A percentile compares a stretch with the other conserved stretches of the same genome.
phyloP scores from a whole-genome alignment of 2,797 vertebrate genomes.

The Glyptemys insculpta region DNA sequence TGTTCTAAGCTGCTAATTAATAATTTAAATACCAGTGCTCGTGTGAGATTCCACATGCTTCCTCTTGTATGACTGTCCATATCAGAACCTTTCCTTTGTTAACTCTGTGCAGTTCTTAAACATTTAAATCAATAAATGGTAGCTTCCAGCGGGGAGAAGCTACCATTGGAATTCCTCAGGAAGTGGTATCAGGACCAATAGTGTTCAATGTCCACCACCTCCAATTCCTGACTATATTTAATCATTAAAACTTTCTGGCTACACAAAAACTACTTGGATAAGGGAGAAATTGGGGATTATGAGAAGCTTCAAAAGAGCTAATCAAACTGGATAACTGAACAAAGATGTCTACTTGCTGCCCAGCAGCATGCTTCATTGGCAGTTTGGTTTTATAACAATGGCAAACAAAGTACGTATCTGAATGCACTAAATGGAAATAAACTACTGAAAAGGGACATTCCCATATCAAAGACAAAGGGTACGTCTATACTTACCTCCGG shows the following conservation, averaged over 20 bases:
- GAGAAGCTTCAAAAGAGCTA: fast-evolving
- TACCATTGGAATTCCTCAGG: background rate
- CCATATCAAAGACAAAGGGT: background rate
- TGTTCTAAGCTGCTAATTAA: background rate
- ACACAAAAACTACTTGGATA: background rate
- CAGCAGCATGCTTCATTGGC: background rate
- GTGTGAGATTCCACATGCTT: background rate
- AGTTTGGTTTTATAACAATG: background rate
- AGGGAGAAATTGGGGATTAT: background rate
- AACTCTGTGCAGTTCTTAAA: fast-evolving
- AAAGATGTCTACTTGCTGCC: background rate
- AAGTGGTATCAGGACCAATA: fast-evolving
- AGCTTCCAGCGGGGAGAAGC: background rate
- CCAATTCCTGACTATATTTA: background rate
- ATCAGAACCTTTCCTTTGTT: fast-evolving
- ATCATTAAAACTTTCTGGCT: background rate
- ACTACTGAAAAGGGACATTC: background rate
- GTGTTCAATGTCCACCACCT: fast-evolving
- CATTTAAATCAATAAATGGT: background rate
- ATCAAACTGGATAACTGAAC: background rate
- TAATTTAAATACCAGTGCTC: background rate
- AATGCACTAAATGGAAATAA: background rate
- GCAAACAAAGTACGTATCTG: background rate
- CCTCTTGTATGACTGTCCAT: background rate
- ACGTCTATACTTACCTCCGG: too few relatives aligned